Evolutionary conservation across 2,888 invertebrate genomes (phyloP), one percentile per base, ranked within the genome.

Genomic region (Acleris cristana): DNA sequence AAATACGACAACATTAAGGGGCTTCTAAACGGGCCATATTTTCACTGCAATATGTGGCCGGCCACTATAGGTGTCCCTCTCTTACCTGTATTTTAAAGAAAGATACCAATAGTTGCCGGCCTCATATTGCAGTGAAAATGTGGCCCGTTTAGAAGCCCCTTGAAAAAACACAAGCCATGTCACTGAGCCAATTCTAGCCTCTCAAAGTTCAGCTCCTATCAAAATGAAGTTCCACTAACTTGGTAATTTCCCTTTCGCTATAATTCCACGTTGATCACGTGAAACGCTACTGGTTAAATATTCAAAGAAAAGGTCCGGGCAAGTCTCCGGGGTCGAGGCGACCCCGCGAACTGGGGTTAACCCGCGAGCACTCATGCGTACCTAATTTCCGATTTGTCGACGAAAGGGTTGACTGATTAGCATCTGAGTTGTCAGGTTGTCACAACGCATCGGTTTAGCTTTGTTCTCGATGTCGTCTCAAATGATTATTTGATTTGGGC

Each of bases 321-420:
- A 77, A 76, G 84, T 87, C 89, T 88, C 88, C 71, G 67, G 87
- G 87, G 89, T 77, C 84, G 79, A 80, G 80, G 77, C 81, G 84
- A 80, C 84, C 85, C 78, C 75, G 74, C 74, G 75, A 76, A 77
- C 77, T 79, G 78, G 83, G 87, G 86, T 87, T 88, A 89, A 86
- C 90, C 90, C 87, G 86, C 84, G 87, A 85, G 86, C 89, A 78
- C 87, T 91, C 92, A 90, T 87, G 90, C 90, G 89, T 87, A 85
- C 85, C 88, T 90, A 90, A 92, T 92, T 89, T 89, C 92, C 91
- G 91, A 92, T 92, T 92, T 91, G 91, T 89, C 90, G 88, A 83
- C 86, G 83, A 86, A 90, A 90, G 90, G 92, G 90, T 91, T 90
- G 86, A 87, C 85, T 88, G 91, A 91, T 92, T 92, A 90, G 87